These are phyloP conservation scores for Stomatorhinus walkeri DNA, from an alignment of 2,797 vertebrate genomes.

Conservation along the genomic window DNA sequence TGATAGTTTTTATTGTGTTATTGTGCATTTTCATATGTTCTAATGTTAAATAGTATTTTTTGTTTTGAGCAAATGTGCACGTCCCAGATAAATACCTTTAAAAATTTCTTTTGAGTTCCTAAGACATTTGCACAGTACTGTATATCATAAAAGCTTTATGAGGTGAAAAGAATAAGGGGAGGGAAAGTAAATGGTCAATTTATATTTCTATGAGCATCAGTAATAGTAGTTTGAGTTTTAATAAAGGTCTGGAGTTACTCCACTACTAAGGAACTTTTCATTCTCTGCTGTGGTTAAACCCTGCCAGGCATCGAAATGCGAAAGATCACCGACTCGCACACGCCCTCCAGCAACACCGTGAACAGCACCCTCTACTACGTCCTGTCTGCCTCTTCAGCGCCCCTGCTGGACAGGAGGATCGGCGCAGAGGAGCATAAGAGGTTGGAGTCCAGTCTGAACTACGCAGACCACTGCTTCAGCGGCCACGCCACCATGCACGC, in stretches of 20 bases:
- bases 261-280: neutral
- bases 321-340: conserved; percentile 83
- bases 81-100: neutral
- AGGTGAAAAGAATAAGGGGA: neutral
- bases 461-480: conserved; percentile 94
- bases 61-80: neutral
- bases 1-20: neutral
- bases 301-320: conserved; percentile 83
- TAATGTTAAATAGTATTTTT: neutral
- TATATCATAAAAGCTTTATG: neutral
- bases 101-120: neutral
- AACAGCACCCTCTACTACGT: conserved; percentile 92
- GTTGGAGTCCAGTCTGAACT: conserved; percentile 82
- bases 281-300: neutral
- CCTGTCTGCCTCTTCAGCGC: conserved; percentile 72
- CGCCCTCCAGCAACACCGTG: conserved; percentile 80
- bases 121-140: neutral
- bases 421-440: conserved; percentile 64
- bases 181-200: neutral
- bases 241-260: neutral
- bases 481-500: conserved; percentile 96
- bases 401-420: conserved; percentile 69
- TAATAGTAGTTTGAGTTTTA: neutral
- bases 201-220: neutral
- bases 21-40: neutral